These are phyloP conservation scores for Pollachius pollachius DNA, from an alignment of 2,113 vertebrate genomes.

Conservation along the genomic window DNA sequence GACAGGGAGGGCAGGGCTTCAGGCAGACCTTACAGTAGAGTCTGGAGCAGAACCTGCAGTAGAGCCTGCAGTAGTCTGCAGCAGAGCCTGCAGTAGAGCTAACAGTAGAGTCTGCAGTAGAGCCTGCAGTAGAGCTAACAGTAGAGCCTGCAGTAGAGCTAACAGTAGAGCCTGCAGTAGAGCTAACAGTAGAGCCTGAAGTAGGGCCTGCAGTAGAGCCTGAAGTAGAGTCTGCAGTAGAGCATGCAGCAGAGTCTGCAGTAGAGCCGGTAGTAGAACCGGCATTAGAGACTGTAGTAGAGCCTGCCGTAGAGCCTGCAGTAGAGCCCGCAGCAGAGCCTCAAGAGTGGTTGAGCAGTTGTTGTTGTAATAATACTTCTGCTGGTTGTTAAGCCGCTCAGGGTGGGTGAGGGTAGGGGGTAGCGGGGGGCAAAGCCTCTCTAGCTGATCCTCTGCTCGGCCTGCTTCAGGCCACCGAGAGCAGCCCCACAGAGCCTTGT, in stretches of 20 bases:
- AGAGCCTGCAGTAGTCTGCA: too few species aligned
- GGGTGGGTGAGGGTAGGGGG: constrained; percentile 4
- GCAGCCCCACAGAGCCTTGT: too few species aligned
- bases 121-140: neutral
- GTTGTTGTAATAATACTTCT: constrained; percentile 65
- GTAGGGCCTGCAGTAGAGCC: constrained; percentile 18
- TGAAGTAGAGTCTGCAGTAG: constrained; percentile 6
- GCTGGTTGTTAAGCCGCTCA: constrained; percentile 67
- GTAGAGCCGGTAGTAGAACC: constrained; percentile 16
- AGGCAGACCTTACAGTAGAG: too few species aligned
- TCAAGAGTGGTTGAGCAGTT: constrained; percentile 59
- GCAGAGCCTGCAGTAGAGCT: too few species aligned
- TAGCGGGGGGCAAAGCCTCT: constrained; percentile 37
- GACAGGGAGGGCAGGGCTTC: too few species aligned
- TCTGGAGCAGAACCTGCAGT: too few species aligned
- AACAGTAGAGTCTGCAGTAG: too few species aligned
- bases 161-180: too few species aligned
- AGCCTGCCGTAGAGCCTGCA: constrained; percentile 18
- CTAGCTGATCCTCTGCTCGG: constrained; percentile 54
- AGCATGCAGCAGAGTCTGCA: constrained; percentile 15
- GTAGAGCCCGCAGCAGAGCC: constrained; percentile 35
- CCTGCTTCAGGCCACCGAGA: constrained; percentile 23
- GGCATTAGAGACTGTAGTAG: constrained; percentile 32
- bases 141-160: neutral
- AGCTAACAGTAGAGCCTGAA: too few species aligned